Evolutionary conservation across 2,888 invertebrate species (phyloP).

Genomic region (Allygus modestus): DNA sequence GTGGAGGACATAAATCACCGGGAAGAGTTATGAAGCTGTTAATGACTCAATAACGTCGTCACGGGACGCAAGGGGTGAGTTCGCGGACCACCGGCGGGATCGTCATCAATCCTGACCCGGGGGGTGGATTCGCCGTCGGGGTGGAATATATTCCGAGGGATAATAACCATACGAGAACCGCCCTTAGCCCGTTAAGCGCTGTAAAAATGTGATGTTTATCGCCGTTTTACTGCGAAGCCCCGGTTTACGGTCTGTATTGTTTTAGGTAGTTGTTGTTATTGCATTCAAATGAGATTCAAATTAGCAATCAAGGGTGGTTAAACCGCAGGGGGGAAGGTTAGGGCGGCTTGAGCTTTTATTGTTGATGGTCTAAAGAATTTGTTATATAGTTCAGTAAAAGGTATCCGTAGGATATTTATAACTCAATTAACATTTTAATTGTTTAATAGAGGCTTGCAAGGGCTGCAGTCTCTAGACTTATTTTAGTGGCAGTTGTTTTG

Average conservation of each 20-base stretch:
- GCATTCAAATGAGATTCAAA: constrained; percentile 54
- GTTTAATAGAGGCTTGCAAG: too few species aligned
- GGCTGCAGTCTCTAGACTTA: too few species aligned
- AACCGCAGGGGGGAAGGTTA: constrained; percentile 3
- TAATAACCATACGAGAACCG: neutral
- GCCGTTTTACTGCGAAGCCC: neutral
- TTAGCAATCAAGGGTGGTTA: constrained; percentile 47
- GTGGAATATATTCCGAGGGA: constrained; percentile 1
- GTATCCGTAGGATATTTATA: too few species aligned
- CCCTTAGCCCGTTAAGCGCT: neutral
- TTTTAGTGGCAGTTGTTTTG: too few species aligned
- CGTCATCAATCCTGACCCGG: constrained; percentile 23
- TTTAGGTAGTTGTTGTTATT: constrained; percentile 35
- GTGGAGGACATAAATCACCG: constrained; percentile 29
- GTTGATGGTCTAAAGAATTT: neutral
- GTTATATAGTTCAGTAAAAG: neutral
- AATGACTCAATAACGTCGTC: constrained; percentile 54
- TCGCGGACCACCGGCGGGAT: constrained; percentile 50
- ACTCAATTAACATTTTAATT: too few species aligned
- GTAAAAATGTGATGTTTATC: constrained; percentile 41
- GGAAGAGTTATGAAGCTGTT: constrained; percentile 48
- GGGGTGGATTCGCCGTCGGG: constrained; percentile 46
- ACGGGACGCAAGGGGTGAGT: constrained; percentile 33
- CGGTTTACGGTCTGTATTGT: constrained; percentile 18
- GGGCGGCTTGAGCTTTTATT: neutral